Evolutionary conservation across 2,113 vertebrate species (phyloP).

Genomic region (Suncus etruscus): DNA sequence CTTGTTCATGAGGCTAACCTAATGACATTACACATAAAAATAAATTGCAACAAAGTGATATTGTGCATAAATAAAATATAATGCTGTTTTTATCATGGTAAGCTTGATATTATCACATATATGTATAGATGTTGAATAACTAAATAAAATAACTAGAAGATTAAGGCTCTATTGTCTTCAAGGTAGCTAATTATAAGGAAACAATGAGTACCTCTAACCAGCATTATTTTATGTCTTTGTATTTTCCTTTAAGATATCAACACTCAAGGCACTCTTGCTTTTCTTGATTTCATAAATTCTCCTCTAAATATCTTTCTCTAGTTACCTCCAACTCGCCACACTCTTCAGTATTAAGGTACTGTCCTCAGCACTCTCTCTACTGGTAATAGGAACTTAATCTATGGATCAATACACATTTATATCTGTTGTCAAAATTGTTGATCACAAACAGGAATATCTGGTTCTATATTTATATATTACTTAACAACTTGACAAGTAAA

Average conservation of each 20-base stretch:
- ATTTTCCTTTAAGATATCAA: background rate
- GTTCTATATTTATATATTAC: background rate
- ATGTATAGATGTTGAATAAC: background rate
- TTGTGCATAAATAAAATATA: conserved; percentile 28
- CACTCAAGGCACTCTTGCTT: background rate
- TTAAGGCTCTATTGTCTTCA: background rate
- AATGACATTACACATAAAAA: background rate
- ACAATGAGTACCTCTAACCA: background rate
- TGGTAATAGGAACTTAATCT: background rate
- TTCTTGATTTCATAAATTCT: background rate
- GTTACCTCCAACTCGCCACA: background rate
- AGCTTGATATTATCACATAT: background rate
- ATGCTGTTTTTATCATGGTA: background rate
- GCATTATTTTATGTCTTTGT: background rate
- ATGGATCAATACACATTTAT: background rate
- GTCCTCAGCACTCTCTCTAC: background rate
- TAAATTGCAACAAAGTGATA: background rate
- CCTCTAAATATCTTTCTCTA: background rate
- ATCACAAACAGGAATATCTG: background rate
- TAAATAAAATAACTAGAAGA: background rate
- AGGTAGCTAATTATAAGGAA: background rate
- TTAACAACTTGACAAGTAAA: no score
- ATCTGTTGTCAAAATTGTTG: background rate
- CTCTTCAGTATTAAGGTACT: background rate
- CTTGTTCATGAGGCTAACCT: background rate